Evolutionary conservation across 2,888 invertebrate genomes (phyloP), one percentile per base, ranked within the genome.

Genomic region (Ophioninae sp.): DNA sequence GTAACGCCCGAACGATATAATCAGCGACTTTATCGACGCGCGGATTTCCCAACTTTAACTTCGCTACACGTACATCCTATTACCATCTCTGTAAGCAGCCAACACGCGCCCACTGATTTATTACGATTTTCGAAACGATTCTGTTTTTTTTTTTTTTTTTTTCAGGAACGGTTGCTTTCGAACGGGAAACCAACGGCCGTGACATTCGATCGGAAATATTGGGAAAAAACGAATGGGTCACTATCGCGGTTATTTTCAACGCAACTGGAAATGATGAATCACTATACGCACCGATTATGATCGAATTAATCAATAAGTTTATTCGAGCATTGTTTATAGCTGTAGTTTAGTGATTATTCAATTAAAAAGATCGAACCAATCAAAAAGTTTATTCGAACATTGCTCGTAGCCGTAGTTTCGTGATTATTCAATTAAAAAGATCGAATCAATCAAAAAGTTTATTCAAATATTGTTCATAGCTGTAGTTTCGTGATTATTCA

Each of bases 21-120:
- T 89, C 88, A 17, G 85, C 88, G 88, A 90, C 86, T 85, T 85
- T 88, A 90, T 89, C 89, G 86, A 87, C 86, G 86, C 39, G 41
- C 65, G 56, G 59, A 69, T 81, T 74, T 77, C 41, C 64, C 72
- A 59, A 20, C 41, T 23, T 57, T 41, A 2, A 21, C 50, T 67
- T 57, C 57, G 44, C 39, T 23, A 41, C 17, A 41, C 21, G 23
- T 41, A 67, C 37, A 23, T 67, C 65, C 75, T 39, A 21, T 6
- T 21, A 20, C 13, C 37, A n/a, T 67, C 10, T 56, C 17, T 37
- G 37, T 23, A 21, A 21, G 6, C 17, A 17, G 23, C 7, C 61
- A 41, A 17, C 21, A 41, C 23, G 23, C 23, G 17, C 23, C 41
- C 44, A 7, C 1, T 73, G 73, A 73, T 73, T 59, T 73, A 73